Percentiles rank a stretch among this genome's conserved stretches.
phyloP scores from a whole-genome alignment of 2,113 vertebrate species.

The Eurypyga helias region DNA sequence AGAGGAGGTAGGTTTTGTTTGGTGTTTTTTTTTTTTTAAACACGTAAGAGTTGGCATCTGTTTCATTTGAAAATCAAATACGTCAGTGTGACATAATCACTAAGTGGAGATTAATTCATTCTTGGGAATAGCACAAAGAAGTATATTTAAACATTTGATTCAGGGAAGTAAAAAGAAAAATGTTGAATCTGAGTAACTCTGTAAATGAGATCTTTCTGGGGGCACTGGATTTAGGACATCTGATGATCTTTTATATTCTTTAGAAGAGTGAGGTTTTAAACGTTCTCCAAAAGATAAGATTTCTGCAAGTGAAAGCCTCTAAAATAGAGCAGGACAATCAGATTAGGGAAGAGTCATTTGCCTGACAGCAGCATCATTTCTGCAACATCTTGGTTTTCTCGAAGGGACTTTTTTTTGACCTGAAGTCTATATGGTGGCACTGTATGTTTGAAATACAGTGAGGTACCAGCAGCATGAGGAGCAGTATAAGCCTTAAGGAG shows the following conservation, averaged over 20 bases:
- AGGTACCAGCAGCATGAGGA: neutral
- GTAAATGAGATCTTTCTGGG: neutral
- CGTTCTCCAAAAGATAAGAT: neutral
- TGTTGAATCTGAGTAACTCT: neutral
- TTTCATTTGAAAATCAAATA: neutral
- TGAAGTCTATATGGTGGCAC: neutral
- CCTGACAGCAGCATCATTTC: neutral
- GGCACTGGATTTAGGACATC: neutral
- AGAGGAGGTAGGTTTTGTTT: neutral
- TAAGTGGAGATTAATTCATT: neutral
- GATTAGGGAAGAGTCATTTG: neutral
- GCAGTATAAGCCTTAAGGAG: neutral
- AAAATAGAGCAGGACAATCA: neutral
- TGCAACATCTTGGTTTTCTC: neutral
- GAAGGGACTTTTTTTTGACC: neutral
- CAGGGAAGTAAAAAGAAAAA: neutral
- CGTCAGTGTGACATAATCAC: neutral
- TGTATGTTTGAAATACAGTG: neutral
- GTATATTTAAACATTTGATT: neutral
- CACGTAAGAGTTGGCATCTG: neutral
- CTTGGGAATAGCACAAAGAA: neutral
- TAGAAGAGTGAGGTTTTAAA: neutral
- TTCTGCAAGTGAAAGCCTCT: neutral
- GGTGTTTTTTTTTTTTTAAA: neutral
- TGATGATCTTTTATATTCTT: neutral